Evolutionary conservation across 2,797 vertebrate species (phyloP).

Genomic region (Diplodus sargus): DNA sequence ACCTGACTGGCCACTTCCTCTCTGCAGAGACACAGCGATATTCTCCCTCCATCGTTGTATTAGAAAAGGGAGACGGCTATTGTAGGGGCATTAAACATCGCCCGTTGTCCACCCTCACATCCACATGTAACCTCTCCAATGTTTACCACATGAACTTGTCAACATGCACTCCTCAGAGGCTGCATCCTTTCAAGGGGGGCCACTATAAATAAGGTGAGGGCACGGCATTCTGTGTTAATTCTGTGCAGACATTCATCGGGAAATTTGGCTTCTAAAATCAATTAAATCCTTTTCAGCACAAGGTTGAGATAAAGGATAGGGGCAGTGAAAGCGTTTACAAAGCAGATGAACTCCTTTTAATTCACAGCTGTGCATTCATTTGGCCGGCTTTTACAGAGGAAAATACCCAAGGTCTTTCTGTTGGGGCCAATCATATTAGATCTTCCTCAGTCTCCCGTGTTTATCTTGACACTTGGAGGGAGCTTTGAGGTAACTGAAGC

Average conservation of each 20-base stretch:
- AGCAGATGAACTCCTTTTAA: conserved; percentile 55
- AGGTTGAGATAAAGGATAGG: conserved; percentile 63
- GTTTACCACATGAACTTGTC: conserved; percentile 57
- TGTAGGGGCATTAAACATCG: conserved; percentile 39
- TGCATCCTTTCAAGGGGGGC: conserved; percentile 38
- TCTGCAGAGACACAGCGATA: conserved; percentile 52
- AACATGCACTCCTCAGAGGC: conserved; percentile 40
- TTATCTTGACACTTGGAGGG: conserved; percentile 63
- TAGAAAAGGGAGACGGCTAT: conserved; percentile 39
- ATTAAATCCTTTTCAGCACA: conserved; percentile 72
- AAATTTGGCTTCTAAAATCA: conserved; percentile 71
- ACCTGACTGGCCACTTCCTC: conserved; percentile 59
- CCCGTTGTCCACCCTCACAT: conserved; percentile 68
- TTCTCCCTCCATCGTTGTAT: conserved; percentile 33
- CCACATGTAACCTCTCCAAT: conserved; percentile 50
- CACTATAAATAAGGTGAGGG: conserved; percentile 55
- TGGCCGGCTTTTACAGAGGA: conserved; percentile 60
- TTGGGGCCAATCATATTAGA: conserved; percentile 70
- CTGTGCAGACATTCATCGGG: conserved; percentile 52
- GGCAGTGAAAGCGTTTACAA: conserved; percentile 81
- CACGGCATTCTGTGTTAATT: conserved; percentile 40
- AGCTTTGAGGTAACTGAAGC: conserved; percentile 55
- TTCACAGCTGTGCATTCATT: conserved; percentile 77
- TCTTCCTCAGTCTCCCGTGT: conserved; percentile 46
- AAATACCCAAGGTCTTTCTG: conserved; percentile 76